Evolutionary conservation across 1,140 invertebrate species (phyloP).

Genomic region (Andricus grossulariae): DNA sequence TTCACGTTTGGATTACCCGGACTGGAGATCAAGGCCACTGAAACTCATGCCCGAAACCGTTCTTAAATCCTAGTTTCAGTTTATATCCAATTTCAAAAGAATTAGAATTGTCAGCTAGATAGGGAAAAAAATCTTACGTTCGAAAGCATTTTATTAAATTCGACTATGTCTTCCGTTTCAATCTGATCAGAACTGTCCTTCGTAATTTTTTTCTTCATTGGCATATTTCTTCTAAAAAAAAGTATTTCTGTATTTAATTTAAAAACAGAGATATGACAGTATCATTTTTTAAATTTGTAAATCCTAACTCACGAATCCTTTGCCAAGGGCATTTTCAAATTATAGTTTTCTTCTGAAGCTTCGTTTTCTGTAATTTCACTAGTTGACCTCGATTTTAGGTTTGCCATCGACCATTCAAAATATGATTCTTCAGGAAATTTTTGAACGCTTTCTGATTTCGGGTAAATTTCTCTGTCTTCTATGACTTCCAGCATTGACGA

Average conservation of each 20-base stretch:
- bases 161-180: conserved; percentile 43
- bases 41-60: no score
- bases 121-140: conserved; percentile 46
- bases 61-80: no score
- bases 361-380: background rate
- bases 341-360: background rate
- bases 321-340: no score
- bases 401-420: background rate
- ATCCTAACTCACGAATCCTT: no score
- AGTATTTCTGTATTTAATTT: conserved; percentile 21
- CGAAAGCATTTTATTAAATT: conserved; percentile 56
- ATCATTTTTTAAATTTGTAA: no score
- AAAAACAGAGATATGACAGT: background rate
- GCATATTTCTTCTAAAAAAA: background rate
- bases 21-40: no score
- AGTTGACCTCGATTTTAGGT: background rate
- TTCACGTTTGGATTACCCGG: no score
- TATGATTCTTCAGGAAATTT: no score
- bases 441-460: no score
- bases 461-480: no score
- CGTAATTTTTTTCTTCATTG: conserved; percentile 30
- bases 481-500: no score
- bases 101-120: background rate
- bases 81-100: background rate
- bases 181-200: conserved; percentile 5